phyloP scores from a whole-genome alignment of 2,888 invertebrate species.

The Trissonchulus latispiculum region DNA sequence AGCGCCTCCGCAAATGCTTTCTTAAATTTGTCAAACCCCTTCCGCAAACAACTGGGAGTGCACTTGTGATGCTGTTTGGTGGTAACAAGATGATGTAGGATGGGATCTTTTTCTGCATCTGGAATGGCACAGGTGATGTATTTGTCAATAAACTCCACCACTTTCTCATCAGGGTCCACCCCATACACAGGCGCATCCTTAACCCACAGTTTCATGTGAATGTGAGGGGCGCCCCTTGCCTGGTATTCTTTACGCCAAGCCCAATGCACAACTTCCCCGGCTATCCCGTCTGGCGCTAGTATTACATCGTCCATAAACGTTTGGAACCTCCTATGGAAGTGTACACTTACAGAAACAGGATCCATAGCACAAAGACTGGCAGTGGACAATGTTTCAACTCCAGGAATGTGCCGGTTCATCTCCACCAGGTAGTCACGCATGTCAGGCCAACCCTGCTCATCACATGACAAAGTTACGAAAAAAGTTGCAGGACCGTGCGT shows the following conservation, averaged over 20 bases:
- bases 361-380: background rate
- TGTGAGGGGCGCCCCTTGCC: background rate
- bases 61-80: constrained; percentile 14
- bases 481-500: background rate
- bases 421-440: background rate
- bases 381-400: background rate
- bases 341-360: background rate
- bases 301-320: background rate
- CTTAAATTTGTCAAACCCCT: background rate
- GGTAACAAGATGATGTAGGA: background rate
- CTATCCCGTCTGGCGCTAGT: background rate
- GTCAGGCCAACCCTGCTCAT: constrained; percentile 1
- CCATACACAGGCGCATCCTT: constrained; percentile 11
- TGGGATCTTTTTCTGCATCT: background rate
- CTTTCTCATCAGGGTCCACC: constrained; percentile 4
- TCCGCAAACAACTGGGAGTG: background rate
- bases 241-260: constrained; percentile 8
- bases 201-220: constrained; percentile 14
- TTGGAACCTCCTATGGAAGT: background rate
- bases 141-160: constrained; percentile 2
- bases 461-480: background rate
- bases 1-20: too few relatives aligned
- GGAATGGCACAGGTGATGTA: constrained; percentile 17
- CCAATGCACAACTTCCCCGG: background rate
- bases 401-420: background rate